Base-by-base conservation (phyloP, 30 jellyfish, hydroid and myxozoan genomes). In the Cassiopea andromeda region DNA sequence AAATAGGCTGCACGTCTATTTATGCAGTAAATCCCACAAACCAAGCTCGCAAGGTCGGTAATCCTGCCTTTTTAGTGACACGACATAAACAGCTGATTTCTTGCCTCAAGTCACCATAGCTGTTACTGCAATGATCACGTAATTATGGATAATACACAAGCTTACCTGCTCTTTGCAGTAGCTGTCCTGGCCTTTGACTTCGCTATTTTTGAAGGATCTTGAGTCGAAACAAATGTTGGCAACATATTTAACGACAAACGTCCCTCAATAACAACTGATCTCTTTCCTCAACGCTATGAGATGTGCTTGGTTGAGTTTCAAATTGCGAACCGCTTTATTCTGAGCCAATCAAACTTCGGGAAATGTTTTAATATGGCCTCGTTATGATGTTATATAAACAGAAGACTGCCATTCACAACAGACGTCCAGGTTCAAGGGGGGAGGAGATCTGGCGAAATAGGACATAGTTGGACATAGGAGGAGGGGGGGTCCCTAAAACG, bases 141-240 rank as follows among this genome's bases (percentile, higher is more conserved):
- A 3, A 61, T 3, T 27, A 17, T 17, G 7, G 19, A 17, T 17
- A 61, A 14, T 14, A 61, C 7, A 4, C 19, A 13, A 2, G 5
- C 48, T 60, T 81, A 83, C 91, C 91, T 71, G 47, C 68, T 59
- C 64, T 68, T 83, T 50, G 50, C 49, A 7, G 60, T 61, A 18
- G 47, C 70, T 17, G 57, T 48, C 69, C 61, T 83, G 72, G 68
- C 48, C 48, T 73, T 69, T 44, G 69, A 80, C 15, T 27, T 48
- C 5, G 60, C 75, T 50, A 7, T 83, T n/a, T 84, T 83, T 1
- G 84, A 83, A 68, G 83, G 66, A 18, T 57, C 84, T 71, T 69
- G 84, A 46, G 60, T 68, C 46, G 78, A 14, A 3, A 83, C 75
- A 48, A 83, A 69, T 83, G 91, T 45, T 10, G 91, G 91, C 78